These are phyloP conservation scores for Trichomalopsis sarcophagae DNA, from an alignment of 1,140 invertebrate genomes.

Conservation along the genomic window DNA sequence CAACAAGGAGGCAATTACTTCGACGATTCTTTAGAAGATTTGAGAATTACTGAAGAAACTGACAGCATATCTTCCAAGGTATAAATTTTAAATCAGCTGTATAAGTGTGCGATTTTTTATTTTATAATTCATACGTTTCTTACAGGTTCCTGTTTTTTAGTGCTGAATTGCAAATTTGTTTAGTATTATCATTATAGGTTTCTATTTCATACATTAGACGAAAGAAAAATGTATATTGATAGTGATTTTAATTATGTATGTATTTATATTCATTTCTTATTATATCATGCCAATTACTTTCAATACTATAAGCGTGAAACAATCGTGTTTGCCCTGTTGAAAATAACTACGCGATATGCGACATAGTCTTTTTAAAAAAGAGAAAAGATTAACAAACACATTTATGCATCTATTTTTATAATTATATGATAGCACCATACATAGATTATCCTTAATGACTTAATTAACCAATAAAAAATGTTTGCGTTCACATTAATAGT, in stretches of 20 bases:
- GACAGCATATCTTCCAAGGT: neutral
- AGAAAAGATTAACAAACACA: too few species aligned
- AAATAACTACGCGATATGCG: too few species aligned
- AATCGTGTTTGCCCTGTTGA: neutral
- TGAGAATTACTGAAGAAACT: neutral
- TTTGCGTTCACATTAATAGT: too few species aligned
- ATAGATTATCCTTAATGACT: too few species aligned
- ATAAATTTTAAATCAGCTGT: neutral
- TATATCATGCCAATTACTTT: neutral
- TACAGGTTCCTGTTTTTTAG: neutral
- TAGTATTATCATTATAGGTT: neutral
- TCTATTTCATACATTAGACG: neutral
- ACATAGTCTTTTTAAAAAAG: too few species aligned
- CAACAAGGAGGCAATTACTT: slow-evolving; percentile 6
- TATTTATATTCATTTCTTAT: neutral
- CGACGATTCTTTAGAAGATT: slow-evolving; percentile 14
- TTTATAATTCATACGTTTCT: neutral
- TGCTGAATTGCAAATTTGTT: neutral
- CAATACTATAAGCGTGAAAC: neutral
- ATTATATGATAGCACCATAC: too few species aligned
- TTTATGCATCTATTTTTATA: too few species aligned
- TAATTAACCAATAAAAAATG: too few species aligned
- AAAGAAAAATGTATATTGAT: neutral
- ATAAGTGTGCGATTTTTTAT: neutral
- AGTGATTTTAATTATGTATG: neutral